Conservation (phyloP, 2,888 invertebrate genomes). For the Conops quadrifasciatus region DNA sequence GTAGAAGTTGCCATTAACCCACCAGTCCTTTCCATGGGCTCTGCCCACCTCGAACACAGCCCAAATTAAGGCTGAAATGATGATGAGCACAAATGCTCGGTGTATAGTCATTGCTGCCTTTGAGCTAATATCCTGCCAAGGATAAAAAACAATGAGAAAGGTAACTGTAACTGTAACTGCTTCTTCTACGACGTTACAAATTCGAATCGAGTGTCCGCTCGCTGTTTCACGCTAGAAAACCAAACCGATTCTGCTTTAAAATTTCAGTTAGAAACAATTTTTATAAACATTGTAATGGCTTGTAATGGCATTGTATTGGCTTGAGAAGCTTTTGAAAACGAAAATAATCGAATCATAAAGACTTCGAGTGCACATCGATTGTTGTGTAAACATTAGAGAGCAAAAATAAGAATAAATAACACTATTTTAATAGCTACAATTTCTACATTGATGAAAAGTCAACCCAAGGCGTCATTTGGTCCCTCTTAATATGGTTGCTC, state of each 20-base stretch:
- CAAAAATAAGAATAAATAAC: too few species aligned
- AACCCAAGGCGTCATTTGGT: too few species aligned
- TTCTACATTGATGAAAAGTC: too few species aligned
- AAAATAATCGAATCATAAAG: neutral
- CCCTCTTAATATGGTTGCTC: too few species aligned
- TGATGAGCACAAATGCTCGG: neutral
- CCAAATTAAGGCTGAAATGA: neutral
- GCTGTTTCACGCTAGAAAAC: neutral
- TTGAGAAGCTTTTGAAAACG: neutral
- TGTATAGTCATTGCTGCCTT: neutral
- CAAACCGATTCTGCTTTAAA: neutral
- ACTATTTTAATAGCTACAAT: too few species aligned
- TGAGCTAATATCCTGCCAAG: neutral
- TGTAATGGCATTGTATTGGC: too few species aligned
- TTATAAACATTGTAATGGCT: slow-evolving; percentile 15
- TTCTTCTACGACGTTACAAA: too few species aligned
- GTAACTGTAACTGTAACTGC: too few species aligned
- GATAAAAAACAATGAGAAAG: neutral
- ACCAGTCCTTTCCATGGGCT: slow-evolving; percentile 53
- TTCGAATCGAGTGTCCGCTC: too few species aligned
- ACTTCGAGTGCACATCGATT: slow-evolving; percentile 17
- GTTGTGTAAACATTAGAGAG: slow-evolving; percentile 18
- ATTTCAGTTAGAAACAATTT: neutral
- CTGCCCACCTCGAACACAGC: slow-evolving; percentile 8
- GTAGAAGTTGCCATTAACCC: slow-evolving; percentile 70